Base-by-base conservation (phyloP, 2,113 vertebrate species). In the Sisor rabdophorus region DNA sequence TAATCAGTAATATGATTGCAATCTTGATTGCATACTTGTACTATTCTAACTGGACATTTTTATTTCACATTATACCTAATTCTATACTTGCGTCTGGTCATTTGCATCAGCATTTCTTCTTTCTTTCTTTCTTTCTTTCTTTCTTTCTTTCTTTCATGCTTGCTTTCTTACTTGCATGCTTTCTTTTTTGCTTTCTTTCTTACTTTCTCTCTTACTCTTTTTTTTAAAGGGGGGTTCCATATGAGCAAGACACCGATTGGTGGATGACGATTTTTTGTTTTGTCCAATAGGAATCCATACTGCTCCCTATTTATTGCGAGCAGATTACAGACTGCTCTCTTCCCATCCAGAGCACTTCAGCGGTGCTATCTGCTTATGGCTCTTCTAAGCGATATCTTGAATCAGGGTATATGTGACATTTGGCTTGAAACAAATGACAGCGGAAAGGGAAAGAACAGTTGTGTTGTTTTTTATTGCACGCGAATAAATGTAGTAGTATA, bases 301-400 rank as follows among this genome's bases (percentile, higher is more conserved):
- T 94, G 87, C 85, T 89, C 93, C 93, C 93, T 98, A 98, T 98
- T 98, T 98, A 98, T 97, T 96, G 95, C 95, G 93, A 92, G 94
- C 94, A 94, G 94, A 92, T 93, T 94, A 93, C 93, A 93, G 94
- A 87, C 92, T 92, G 94, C 91, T 95, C 94, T 94, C 95, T 96
- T 94, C 95, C 96, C 95, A 95, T 93, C 94, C 94, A 94, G 93
- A 94, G 93, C 91, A 91, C 87, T 91, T 92, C 92, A 92, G 89
- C 89, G 88, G 90, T 90, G 88, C 85, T 86, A 91, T 92, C 92
- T 82, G 90, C 91, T 90, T 80, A 83, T 85, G 80, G 84, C 85
- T 83, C 89, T 85, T 89, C 90, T 88, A 87, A 91, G 87, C 89
- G 90, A 90, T 84, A 87, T 86, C 81, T 76, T 81, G 87, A 83